Conservation (phyloP, 2,888 invertebrate genomes). For the Ellobium chinense region DNA sequence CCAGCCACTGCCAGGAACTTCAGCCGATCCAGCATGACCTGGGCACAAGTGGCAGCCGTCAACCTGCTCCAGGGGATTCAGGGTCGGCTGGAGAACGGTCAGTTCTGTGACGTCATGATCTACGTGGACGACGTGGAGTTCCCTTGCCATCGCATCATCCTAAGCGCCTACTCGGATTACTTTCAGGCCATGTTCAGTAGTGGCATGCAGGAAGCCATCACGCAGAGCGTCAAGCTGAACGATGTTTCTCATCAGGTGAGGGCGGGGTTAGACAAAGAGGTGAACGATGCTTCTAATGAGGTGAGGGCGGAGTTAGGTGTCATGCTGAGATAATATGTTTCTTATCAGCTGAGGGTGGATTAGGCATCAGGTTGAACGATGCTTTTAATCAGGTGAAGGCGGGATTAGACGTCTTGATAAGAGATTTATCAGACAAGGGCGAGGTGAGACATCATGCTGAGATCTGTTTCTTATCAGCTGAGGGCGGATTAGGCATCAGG, state of each 20-base stretch:
- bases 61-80: conserved; percentile 38
- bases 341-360: too few species aligned
- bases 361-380: too few species aligned
- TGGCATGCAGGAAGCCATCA: conserved; percentile 41
- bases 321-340: too few species aligned
- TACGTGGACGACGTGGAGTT: conserved; percentile 37
- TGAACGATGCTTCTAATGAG: too few species aligned
- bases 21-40: conserved; percentile 32
- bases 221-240: conserved; percentile 41
- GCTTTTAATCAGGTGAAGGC: too few species aligned
- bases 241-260: conserved; percentile 38
- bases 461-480: too few species aligned
- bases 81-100: conserved; percentile 31
- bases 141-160: conserved; percentile 39
- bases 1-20: too few species aligned
- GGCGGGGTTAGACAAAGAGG: neutral
- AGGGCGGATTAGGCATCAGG: too few species aligned
- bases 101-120: conserved; percentile 39
- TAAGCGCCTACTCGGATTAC: conserved; percentile 41
- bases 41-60: conserved; percentile 37
- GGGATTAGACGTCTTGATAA: too few species aligned
- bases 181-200: conserved; percentile 42
- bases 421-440: too few species aligned
- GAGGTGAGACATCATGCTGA: too few species aligned
- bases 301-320: too few species aligned